These are phyloP conservation scores for Cottoperca gobio DNA, from an alignment of 2,797 vertebrate genomes.

Conservation along the genomic window DNA sequence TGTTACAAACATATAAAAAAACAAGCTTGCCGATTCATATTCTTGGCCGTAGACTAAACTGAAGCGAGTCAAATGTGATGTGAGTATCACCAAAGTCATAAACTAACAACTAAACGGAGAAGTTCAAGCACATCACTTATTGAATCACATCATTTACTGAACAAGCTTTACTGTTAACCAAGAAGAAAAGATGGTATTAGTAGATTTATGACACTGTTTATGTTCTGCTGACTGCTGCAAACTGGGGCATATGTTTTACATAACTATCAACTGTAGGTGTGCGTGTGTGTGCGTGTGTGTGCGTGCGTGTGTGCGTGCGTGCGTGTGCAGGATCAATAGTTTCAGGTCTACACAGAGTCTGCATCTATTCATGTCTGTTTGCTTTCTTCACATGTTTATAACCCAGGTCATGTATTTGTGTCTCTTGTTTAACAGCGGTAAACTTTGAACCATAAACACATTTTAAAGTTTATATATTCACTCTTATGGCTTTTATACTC, in stretches of 20 bases:
- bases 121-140: too few relatives aligned
- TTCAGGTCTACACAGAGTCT: neutral
- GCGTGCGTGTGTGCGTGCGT: neutral
- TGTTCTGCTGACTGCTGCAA: conserved; percentile 7
- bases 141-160: neutral
- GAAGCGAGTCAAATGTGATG: too few relatives aligned
- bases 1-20: too few relatives aligned
- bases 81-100: too few relatives aligned
- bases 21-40: too few relatives aligned
- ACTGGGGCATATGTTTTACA: neutral
- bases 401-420: conserved; percentile 26
- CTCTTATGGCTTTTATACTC: neutral
- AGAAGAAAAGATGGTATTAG: too few relatives aligned
- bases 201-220: neutral
- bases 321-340: neutral
- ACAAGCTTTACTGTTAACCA: too few relatives aligned
- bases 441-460: conserved; percentile 21
- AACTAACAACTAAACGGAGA: too few relatives aligned
- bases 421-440: neutral
- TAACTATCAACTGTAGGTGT: neutral
- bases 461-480: neutral
- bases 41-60: too few relatives aligned
- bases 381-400: conserved; percentile 2
- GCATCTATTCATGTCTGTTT: conserved; percentile 9
- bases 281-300: neutral